phyloP scores from a whole-genome alignment of 1,140 invertebrate species.

The Popillia japonica region DNA sequence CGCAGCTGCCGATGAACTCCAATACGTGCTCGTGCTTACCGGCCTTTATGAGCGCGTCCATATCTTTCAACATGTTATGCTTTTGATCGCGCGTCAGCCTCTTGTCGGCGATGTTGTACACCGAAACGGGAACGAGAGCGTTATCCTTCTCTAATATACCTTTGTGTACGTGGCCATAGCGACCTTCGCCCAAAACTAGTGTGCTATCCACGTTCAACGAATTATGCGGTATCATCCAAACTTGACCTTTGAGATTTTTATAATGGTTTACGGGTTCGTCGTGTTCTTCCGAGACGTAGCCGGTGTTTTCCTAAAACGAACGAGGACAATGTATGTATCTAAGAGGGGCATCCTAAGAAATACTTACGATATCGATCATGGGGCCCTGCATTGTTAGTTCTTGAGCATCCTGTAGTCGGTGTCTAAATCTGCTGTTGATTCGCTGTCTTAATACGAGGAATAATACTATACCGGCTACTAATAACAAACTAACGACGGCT shows the following conservation, averaged over 20 bases:
- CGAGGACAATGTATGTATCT: constrained; percentile 52
- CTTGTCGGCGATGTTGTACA: constrained; percentile 66
- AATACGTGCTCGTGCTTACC: constrained; percentile 76
- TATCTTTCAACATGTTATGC: constrained; percentile 73
- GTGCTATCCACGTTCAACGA: constrained; percentile 72
- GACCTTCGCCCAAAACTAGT: constrained; percentile 74
- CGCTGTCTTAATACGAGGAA: constrained; percentile 68
- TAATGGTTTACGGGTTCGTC: constrained; percentile 73
- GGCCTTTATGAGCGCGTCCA: constrained; percentile 75
- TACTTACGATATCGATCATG: constrained; percentile 67
- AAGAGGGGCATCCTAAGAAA: constrained; percentile 43
- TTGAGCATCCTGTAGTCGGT: constrained; percentile 67
- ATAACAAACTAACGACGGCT: constrained; percentile 66
- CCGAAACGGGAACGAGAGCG: constrained; percentile 53
- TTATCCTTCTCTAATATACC: constrained; percentile 70
- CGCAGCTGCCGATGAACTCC: constrained; percentile 79
- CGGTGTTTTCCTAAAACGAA: constrained; percentile 72
- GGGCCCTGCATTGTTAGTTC: constrained; percentile 74
- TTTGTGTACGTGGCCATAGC: constrained; percentile 77
- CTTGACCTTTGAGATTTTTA: constrained; percentile 75
- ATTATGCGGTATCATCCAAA: constrained; percentile 77
- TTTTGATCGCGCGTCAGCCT: constrained; percentile 70
- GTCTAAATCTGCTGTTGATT: constrained; percentile 62
- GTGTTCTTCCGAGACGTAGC: constrained; percentile 78
- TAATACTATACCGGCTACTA: constrained; percentile 67